Evolutionary conservation across 2,888 invertebrate species (phyloP).

Genomic region (Ormyrus thymus): DNA sequence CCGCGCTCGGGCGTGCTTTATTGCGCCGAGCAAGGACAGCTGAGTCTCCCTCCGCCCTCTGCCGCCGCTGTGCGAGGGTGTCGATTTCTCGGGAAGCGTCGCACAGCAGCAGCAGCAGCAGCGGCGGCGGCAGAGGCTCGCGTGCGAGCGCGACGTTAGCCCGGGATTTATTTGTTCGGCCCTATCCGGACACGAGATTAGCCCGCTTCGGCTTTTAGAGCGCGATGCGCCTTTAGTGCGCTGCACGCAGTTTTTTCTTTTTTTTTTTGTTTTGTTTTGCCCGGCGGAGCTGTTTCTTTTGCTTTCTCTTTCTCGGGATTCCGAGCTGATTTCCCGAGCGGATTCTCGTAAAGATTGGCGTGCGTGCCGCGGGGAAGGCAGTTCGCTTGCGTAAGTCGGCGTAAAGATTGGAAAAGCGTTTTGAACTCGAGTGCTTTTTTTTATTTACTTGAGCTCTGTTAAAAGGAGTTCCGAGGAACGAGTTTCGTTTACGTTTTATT

Average conservation of each 20-base stretch:
- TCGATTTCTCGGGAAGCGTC: not conserved
- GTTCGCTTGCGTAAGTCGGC: not conserved
- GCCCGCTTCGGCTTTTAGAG: slow-evolving; percentile 22
- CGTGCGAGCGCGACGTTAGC: slow-evolving; percentile 61
- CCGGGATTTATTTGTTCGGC: slow-evolving; percentile 59
- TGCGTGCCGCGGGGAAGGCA: not conserved
- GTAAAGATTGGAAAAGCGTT: not conserved
- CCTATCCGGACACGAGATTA: slow-evolving; percentile 57
- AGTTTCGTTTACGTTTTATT: too few relatives aligned
- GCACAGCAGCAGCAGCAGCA: not conserved
- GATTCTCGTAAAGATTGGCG: not conserved
- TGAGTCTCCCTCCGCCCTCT: not conserved
- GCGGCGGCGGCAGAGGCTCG: slow-evolving; percentile 41
- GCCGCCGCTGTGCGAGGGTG: not conserved
- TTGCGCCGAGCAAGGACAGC: slow-evolving; percentile 14
- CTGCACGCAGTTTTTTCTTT: slow-evolving; percentile 28
- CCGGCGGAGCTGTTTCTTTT: not conserved
- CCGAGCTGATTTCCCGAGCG: not conserved
- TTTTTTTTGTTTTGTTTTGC: not conserved
- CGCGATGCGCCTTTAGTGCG: slow-evolving; percentile 50
- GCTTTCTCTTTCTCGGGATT: not conserved
- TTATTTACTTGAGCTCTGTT: too few relatives aligned
- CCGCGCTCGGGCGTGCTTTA: slow-evolving; percentile 24
- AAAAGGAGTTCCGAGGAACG: too few relatives aligned
- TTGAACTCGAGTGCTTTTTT: too few relatives aligned